phyloP scores from a whole-genome alignment of 2,113 vertebrate species.

The Brienomyrus brachyistius region DNA sequence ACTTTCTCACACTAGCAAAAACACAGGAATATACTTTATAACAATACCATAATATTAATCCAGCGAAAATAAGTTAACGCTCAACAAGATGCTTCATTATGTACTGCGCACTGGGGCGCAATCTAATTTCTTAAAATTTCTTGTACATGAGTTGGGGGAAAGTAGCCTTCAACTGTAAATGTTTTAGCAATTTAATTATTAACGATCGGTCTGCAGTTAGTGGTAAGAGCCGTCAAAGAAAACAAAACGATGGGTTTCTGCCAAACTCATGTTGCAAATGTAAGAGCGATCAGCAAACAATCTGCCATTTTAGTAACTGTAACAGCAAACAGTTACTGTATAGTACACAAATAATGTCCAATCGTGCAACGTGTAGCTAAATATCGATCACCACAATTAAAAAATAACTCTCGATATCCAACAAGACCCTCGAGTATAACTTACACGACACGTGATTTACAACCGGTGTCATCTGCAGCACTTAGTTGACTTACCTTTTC shows the following conservation, averaged over 20 bases:
- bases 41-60: not conserved
- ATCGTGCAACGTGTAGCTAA: not conserved
- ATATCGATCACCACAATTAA: not conserved
- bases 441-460: not conserved
- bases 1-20: not conserved
- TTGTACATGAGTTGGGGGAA: not conserved
- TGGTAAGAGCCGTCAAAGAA: not conserved
- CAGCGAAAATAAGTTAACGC: not conserved
- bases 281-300: not conserved
- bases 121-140: not conserved
- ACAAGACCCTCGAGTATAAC: not conserved
- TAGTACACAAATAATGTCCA: not conserved
- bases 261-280: not conserved
- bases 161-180: not conserved
- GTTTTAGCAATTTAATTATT: not conserved
- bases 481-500: not conserved
- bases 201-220: not conserved
- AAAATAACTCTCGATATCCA: not conserved
- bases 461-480: not conserved
- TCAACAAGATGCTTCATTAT: not conserved
- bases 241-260: not conserved
- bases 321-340: not conserved
- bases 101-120: not conserved
- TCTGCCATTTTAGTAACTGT: not conserved
- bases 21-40: not conserved